phyloP scores from a whole-genome alignment of 2,888 invertebrate species.

The Caenorhabditis doughertyi region DNA sequence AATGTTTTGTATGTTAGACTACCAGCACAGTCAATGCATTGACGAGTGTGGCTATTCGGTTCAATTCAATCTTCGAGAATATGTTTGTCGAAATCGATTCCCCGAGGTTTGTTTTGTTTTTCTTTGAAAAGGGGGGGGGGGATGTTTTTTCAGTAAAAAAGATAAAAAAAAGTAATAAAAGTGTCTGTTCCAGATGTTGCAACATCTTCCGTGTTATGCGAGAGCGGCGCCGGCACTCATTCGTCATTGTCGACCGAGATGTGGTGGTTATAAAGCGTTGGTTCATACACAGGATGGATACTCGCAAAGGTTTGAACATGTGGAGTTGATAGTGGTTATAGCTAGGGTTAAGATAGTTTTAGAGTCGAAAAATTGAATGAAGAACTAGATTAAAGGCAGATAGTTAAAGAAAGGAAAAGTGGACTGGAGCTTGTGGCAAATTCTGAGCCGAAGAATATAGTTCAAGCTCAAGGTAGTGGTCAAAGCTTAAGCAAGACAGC shows the following conservation, averaged over 20 bases:
- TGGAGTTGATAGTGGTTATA: no score
- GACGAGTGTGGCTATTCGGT: constrained; percentile 82
- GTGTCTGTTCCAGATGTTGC: constrained; percentile 72
- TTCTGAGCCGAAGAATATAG: no score
- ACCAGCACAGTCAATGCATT: constrained; percentile 76
- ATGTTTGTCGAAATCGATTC: constrained; percentile 77
- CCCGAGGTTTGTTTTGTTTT: constrained; percentile 69
- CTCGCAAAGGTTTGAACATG: constrained; percentile 66
- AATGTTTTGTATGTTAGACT: constrained; percentile 80
- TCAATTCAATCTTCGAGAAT: constrained; percentile 82
- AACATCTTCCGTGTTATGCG: constrained; percentile 77
- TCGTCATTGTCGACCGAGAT: constrained; percentile 76
- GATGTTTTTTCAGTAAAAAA: no score
- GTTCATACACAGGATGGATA: constrained; percentile 77
- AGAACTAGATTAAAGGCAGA: no score
- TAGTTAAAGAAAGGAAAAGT: no score
- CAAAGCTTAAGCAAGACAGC: no score
- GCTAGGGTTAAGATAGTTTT: no score
- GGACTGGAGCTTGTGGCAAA: no score
- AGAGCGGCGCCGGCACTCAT: constrained; percentile 75
- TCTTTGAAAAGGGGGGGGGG: no score
- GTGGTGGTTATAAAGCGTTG: constrained; percentile 79
- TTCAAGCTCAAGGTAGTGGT: no score
- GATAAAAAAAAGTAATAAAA: no score
- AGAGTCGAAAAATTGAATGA: no score